A percentile compares a stretch with the other conserved stretches of the same genome.
phyloP scores from a whole-genome alignment of 2,888 invertebrate species.

The Mayetiola destructor region DNA sequence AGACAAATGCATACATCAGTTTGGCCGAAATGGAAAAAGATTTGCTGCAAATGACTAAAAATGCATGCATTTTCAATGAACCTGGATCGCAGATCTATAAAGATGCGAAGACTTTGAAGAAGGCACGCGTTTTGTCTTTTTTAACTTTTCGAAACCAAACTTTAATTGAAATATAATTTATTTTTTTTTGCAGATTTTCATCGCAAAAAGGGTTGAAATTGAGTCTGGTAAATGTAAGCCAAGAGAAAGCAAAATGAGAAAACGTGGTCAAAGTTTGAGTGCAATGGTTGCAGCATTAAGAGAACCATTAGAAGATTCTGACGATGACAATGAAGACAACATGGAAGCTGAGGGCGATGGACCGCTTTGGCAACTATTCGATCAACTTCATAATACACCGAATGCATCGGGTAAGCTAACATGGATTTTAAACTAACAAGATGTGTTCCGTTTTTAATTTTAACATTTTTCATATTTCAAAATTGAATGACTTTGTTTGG shows the following conservation, averaged over 20 bases:
- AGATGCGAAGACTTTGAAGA: slow-evolving; percentile 79
- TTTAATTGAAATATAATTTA: slow-evolving; percentile 5
- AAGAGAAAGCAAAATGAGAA: slow-evolving; percentile 40
- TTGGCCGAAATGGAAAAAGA: slow-evolving; percentile 80
- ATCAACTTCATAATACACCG: slow-evolving; percentile 56
- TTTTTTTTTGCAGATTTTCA: slow-evolving; percentile 39
- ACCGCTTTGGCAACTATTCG: slow-evolving; percentile 83
- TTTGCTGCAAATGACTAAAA: slow-evolving; percentile 76
- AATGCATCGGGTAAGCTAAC: slow-evolving; percentile 35
- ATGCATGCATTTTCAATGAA: slow-evolving; percentile 92
- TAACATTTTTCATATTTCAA: too few species aligned
- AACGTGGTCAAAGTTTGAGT: slow-evolving; percentile 44
- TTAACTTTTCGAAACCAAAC: background rate
- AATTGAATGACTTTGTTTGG: background rate
- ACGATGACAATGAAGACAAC: slow-evolving; percentile 48
- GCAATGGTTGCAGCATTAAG: slow-evolving; percentile 34
- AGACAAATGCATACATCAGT: slow-evolving; percentile 62
- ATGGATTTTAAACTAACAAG: background rate
- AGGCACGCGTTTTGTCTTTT: slow-evolving; percentile 40
- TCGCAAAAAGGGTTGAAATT: slow-evolving; percentile 53
- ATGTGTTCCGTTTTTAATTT: background rate
- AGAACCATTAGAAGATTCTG: slow-evolving; percentile 45
- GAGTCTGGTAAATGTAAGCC: slow-evolving; percentile 48
- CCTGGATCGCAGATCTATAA: slow-evolving; percentile 93
- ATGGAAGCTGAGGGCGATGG: slow-evolving; percentile 46